Percentiles rank a stretch among this genome's conserved stretches.
Conservation (phyloP, 2,888 invertebrate genomes). For the Gandaritis pyraliata region DNA sequence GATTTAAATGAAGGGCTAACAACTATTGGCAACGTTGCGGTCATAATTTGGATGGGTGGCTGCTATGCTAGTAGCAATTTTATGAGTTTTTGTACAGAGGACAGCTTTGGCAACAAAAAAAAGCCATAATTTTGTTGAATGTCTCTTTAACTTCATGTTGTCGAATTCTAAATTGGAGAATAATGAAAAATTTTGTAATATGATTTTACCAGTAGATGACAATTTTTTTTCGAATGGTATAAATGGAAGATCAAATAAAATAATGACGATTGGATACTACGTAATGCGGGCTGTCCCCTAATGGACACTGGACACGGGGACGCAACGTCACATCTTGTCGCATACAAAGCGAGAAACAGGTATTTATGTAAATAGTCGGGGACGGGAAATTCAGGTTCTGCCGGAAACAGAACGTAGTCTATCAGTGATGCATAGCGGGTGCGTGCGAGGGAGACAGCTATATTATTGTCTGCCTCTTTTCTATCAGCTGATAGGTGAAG, state of each 20-base stretch:
- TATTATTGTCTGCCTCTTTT: conserved; percentile 30
- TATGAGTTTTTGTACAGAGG: too few relatives aligned
- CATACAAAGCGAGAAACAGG: conserved; percentile 35
- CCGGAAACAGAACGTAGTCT: conserved; percentile 56
- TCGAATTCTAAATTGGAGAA: too few relatives aligned
- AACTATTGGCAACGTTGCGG: too few relatives aligned
- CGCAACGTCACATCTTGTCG: conserved; percentile 6
- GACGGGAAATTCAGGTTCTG: conserved; percentile 53
- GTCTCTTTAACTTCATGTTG: too few relatives aligned
- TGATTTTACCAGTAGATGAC: too few relatives aligned
- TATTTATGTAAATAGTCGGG: conserved; percentile 42
- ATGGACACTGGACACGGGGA: conserved; percentile 2
- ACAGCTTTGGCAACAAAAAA: too few relatives aligned
- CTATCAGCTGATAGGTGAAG: conserved; percentile 53
- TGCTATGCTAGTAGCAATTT: too few relatives aligned
- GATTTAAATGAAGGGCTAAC: too few relatives aligned
- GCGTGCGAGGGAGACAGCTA: conserved; percentile 37
- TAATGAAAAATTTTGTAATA: too few relatives aligned
- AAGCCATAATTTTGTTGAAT: too few relatives aligned
- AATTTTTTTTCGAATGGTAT: too few relatives aligned
- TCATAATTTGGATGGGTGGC: too few relatives aligned
- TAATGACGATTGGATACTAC: background rate
- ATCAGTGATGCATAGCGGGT: conserved; percentile 45
- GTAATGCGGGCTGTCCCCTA: background rate
- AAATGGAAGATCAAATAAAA: background rate